phyloP scores from a whole-genome alignment of 2,113 vertebrate genomes.

The Marcusenius ussheri region DNA sequence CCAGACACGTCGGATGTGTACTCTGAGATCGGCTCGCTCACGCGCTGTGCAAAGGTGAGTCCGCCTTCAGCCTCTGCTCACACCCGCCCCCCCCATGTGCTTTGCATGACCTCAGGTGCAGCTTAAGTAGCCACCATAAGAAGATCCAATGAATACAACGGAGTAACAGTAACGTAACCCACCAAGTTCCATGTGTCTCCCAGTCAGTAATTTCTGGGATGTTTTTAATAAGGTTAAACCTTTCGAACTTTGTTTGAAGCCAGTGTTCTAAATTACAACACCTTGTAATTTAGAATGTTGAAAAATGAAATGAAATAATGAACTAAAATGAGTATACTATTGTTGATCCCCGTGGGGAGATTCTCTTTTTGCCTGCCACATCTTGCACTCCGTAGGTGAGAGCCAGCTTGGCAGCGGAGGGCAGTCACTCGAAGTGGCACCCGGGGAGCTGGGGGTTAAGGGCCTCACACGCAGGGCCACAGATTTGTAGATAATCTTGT shows the following conservation, averaged over 20 bases:
- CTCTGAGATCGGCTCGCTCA: conserved; percentile 85
- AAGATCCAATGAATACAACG: not conserved
- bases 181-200: not conserved
- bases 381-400: no score
- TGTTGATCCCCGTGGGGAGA: no score
- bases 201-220: not conserved
- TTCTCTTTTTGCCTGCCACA: no score
- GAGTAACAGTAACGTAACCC: not conserved
- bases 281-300: not conserved
- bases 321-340: no score
- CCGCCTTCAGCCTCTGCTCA: not conserved
- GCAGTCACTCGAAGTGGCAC: no score
- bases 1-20: conserved; percentile 85
- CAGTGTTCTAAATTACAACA: not conserved
- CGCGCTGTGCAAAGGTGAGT: conserved; percentile 79
- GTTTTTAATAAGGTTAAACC: not conserved
- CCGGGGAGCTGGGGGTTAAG: no score
- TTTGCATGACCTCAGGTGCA: not conserved
- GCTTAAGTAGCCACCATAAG: not conserved
- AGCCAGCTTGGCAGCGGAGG: no score
- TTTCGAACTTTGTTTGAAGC: not conserved
- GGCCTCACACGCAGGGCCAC: no score
- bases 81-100: not conserved
- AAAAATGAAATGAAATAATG: no score
- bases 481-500: not conserved